These are phyloP conservation scores for Pterocles gutturalis DNA, from an alignment of 2,113 vertebrate genomes.

Conservation along the genomic window DNA sequence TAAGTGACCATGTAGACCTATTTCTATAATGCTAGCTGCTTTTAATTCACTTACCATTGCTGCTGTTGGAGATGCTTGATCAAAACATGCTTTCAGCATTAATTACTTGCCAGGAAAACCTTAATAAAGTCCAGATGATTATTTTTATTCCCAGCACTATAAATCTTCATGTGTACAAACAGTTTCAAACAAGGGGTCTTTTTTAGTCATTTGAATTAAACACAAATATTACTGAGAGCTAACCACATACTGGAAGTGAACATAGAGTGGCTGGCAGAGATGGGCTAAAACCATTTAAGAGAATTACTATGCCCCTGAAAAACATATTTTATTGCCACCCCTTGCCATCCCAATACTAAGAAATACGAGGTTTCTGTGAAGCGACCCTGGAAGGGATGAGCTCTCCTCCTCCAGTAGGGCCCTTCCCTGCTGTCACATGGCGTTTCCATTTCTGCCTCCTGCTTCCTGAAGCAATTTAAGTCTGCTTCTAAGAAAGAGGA, in stretches of 20 bases:
- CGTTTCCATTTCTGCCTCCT: conserved; percentile 4
- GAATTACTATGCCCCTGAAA: neutral
- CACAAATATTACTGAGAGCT: neutral
- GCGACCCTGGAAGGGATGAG: neutral
- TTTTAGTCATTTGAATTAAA: neutral
- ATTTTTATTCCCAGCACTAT: conserved; percentile 47
- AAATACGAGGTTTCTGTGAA: neutral
- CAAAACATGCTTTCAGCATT: conserved; percentile 30
- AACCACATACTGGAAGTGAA: neutral
- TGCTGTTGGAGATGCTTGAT: neutral
- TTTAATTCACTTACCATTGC: conserved; percentile 17
- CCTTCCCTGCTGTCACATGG: neutral
- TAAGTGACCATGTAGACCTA: conserved; percentile 8
- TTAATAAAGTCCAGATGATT: conserved; percentile 36
- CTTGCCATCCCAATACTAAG: neutral
- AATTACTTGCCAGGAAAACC: conserved; percentile 52
- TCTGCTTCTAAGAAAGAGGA: conserved; percentile 3
- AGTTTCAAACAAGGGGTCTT: neutral
- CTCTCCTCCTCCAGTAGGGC: neutral
- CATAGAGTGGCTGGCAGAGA: neutral
- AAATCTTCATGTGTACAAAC: conserved; percentile 18
- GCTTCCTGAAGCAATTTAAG: conserved; percentile 24
- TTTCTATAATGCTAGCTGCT: neutral
- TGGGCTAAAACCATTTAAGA: neutral
- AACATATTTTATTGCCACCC: neutral